Percentiles rank a stretch among this genome's conserved stretches.
Conservation (phyloP, 2,888 invertebrate species). For the Diaperis boleti region DNA sequence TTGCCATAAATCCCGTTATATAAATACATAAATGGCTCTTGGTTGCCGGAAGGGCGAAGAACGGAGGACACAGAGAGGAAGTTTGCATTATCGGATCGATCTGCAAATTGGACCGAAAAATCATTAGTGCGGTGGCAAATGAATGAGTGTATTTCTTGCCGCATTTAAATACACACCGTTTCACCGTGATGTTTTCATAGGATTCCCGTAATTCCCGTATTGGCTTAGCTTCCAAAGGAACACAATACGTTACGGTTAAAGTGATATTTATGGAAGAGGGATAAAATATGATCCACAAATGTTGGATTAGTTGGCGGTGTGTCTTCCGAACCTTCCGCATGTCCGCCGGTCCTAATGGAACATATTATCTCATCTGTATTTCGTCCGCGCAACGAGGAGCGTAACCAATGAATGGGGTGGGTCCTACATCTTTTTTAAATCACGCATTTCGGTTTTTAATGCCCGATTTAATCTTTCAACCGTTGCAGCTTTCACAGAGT, state of each 20-base stretch:
- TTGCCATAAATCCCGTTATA: constrained; percentile 21
- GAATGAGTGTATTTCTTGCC: no score
- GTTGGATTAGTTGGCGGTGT: neutral
- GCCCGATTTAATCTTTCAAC: no score
- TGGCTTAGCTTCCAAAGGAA: neutral
- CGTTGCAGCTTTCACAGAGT: no score
- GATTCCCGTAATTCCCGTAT: neutral
- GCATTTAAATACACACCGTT: no score
- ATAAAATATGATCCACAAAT: neutral
- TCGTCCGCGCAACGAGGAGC: no score
- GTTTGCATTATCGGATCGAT: constrained; percentile 11
- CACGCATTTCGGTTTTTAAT: no score
- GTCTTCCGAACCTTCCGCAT: neutral
- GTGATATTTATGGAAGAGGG: neutral
- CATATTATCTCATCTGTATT: neutral
- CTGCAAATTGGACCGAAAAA: no score
- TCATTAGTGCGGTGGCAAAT: no score
- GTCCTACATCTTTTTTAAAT: no score
- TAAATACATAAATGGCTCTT: constrained; percentile 23
- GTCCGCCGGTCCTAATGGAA: neutral
- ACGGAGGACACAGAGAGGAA: constrained; percentile 2
- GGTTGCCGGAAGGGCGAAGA: constrained; percentile 3
- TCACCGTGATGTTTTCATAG: neutral
- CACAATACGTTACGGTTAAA: neutral
- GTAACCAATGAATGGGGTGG: neutral